Evolutionary conservation across 2,797 vertebrate species (phyloP).

Genomic region (Centropyge bicolor): DNA sequence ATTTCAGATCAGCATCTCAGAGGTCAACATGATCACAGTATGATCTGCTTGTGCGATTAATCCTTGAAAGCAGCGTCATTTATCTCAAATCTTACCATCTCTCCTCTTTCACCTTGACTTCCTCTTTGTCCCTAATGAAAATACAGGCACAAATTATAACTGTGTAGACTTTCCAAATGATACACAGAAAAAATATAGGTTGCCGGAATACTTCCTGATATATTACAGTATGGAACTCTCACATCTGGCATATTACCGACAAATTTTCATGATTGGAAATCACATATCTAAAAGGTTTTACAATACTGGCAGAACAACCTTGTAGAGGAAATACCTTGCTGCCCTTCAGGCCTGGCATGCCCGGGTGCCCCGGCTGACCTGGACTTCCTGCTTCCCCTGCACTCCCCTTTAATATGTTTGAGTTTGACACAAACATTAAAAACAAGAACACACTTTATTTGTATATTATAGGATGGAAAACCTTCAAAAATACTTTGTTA

Average conservation of each 20-base stretch:
- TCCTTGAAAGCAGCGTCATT: background rate
- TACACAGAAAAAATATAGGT: background rate
- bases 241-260: background rate
- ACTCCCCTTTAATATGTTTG: constrained; percentile 85
- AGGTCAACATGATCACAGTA: background rate
- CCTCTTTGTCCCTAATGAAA: constrained; percentile 91
- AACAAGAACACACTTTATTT: background rate
- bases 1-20: constrained; percentile 6
- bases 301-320: background rate
- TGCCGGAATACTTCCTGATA: background rate
- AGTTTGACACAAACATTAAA: constrained; percentile 23
- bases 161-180: background rate
- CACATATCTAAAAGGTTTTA: background rate
- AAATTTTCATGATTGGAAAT: background rate
- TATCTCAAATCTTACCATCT: constrained; percentile 82
- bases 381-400: constrained; percentile 85
- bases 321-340: constrained; percentile 85
- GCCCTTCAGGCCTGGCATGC: constrained; percentile 90
- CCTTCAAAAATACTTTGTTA: background rate
- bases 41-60: background rate
- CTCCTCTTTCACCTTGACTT: constrained; percentile 89
- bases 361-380: constrained; percentile 92
- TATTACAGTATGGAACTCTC: background rate
- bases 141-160: constrained; percentile 4
- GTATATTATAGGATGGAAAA: background rate